Base-by-base conservation (phyloP, 2,797 vertebrate species). In the Cynodonichthys magdalenae region DNA sequence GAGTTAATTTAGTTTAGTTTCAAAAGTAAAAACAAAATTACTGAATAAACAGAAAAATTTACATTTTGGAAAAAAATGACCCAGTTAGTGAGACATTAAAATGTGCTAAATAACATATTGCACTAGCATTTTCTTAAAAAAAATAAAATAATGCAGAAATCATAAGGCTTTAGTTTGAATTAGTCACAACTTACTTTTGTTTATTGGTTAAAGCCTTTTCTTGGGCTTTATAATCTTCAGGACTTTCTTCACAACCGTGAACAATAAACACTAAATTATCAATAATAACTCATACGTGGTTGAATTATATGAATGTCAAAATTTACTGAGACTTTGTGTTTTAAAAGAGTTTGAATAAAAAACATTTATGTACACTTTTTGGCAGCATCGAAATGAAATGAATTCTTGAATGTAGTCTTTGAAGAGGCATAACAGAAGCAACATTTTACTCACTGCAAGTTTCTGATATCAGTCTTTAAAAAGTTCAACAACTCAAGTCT, bases 291-390 rank as follows among this genome's bases (percentile, higher is more conserved):
- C 7, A 41, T 66, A 34, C 6, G 36, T 62, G 62, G 6, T 51
- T 53, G 49, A 63, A 63, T 63, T 61, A n/a, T 59, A 47, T 66
- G 47, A 67, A 63, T 53, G 51, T 48, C 64, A 27, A 51, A 71
- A 62, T 14, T 61, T 61, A 66, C 39, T 46, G 49, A 66, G 45
- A 59, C 19, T 66, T 69, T 63, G 49, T 71, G 31, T 78, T 74
- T 48, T 63, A 41, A 53, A 63, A 69, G 14, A 80, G 75, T 76
- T 69, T 15, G 59, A 36, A 48, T 14, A 44, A 42, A 71, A 63
- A 65, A 75, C 31, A 18, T 18, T 11, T 53, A 68, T 76, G 62
- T 74, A 81, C 69, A 79, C 62, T 65, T 69, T 85, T 83, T 85
- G 73, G 76, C 71, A 77, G 61, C 60, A 54, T 47, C 73, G 55